A percentile compares a stretch with the other conserved stretches of the same genome.
Conservation (phyloP, 1,140 invertebrate species). For the Aphaenogaster rudis region DNA sequence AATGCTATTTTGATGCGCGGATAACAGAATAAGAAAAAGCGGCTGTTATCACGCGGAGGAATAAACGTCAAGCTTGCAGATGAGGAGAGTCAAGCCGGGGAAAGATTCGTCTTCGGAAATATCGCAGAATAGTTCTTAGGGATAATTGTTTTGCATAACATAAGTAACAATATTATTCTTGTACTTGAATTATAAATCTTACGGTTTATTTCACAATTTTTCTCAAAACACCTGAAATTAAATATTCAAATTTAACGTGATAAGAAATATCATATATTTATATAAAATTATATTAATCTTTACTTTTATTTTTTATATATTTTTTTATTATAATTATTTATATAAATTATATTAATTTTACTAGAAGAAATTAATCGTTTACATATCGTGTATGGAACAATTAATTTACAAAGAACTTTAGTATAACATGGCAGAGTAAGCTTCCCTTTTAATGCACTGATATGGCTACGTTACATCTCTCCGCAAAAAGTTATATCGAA, state of each 20-base stretch:
- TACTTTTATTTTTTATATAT: neutral
- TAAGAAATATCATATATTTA: neutral
- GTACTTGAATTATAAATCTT: neutral
- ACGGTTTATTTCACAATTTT: neutral
- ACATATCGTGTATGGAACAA: neutral
- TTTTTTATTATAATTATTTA: neutral
- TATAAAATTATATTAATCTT: neutral
- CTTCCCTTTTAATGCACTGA: neutral
- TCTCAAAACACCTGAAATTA: neutral
- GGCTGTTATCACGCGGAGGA: neutral
- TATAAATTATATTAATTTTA: neutral
- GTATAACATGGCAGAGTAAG: neutral
- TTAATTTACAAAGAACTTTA: neutral
- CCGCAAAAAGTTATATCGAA: slow-evolving; percentile 7
- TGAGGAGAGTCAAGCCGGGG: neutral
- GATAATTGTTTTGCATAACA: neutral
- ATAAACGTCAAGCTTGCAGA: neutral
- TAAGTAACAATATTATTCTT: neutral
- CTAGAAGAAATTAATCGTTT: neutral
- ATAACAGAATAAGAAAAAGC: neutral
- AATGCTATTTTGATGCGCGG: neutral
- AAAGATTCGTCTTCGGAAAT: neutral
- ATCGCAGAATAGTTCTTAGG: neutral
- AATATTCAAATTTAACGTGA: neutral
- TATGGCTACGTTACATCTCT: neutral